A percentile compares a stretch with the other conserved stretches of the same genome.
phyloP scores from a whole-genome alignment of 2,797 vertebrate species.

The Todus mexicanus region DNA sequence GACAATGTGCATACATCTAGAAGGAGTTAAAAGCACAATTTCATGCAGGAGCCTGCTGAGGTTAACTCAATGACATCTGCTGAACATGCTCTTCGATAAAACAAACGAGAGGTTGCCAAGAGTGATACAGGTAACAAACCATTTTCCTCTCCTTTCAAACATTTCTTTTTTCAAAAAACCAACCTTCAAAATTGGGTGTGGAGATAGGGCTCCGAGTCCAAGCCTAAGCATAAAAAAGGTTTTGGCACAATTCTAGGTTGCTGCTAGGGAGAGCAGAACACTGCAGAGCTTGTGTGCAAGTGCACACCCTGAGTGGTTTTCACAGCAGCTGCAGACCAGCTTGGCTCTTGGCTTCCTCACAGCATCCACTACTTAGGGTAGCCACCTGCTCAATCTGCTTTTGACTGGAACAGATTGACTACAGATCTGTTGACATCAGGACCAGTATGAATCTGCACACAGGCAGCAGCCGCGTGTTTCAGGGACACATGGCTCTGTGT shows the following conservation, averaged over 20 bases:
- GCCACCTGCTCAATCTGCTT: fast-evolving
- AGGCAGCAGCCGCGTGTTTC: background rate
- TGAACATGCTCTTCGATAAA: background rate
- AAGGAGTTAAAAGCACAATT: background rate
- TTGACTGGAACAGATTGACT: background rate
- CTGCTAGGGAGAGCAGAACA: background rate
- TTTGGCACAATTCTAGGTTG: background rate
- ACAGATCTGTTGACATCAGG: background rate
- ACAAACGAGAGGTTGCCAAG: background rate
- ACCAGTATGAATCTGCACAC: background rate
- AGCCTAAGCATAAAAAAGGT: background rate
- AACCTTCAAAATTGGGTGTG: background rate
- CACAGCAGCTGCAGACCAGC: background rate
- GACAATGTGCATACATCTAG: background rate
- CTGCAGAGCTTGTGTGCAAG: background rate
- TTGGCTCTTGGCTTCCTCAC: background rate
- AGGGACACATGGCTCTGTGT: background rate
- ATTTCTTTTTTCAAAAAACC: background rate
- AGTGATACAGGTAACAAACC: background rate
- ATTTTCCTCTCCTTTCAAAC: background rate
- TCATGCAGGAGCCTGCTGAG: background rate
- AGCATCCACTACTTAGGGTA: no score
- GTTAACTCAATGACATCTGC: background rate
- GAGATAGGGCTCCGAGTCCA: background rate
- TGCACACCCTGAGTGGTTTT: fast-evolving